Evolutionary conservation across 2,113 vertebrate genomes (phyloP).

Genomic region (Mormyrus iriodes): DNA sequence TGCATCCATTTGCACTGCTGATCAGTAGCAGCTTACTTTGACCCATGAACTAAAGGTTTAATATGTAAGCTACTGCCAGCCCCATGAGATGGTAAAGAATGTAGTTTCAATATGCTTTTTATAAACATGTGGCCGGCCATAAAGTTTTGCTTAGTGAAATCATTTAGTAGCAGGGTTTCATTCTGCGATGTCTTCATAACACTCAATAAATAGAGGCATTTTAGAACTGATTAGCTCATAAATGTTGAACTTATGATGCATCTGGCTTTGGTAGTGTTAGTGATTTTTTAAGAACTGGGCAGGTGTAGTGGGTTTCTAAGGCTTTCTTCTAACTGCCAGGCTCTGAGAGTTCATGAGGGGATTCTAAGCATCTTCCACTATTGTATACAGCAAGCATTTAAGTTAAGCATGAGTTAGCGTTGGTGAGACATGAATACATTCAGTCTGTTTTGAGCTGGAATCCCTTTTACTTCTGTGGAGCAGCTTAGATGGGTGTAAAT

Average conservation of each 20-base stretch:
- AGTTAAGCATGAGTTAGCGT: neutral
- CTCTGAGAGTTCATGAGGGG: neutral
- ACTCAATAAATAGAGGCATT: no score
- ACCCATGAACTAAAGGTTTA: neutral
- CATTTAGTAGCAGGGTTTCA: neutral
- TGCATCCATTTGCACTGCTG: neutral
- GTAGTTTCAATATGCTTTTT: neutral
- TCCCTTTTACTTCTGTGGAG: neutral
- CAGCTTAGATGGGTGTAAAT: neutral
- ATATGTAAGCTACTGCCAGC: neutral
- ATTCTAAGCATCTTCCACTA: neutral
- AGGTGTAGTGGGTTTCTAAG: neutral
- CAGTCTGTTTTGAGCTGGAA: neutral
- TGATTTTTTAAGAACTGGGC: neutral
- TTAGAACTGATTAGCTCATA: no score
- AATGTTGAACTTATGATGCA: neutral
- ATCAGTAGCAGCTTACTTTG: neutral
- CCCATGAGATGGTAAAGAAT: neutral
- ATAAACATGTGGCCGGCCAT: neutral
- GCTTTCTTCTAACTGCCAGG: neutral
- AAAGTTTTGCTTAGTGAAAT: neutral
- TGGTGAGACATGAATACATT: neutral
- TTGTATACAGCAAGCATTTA: neutral
- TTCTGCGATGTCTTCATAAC: neutral
- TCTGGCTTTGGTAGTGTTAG: neutral